These are phyloP conservation scores for Acanthochromis polyacanthus DNA, from an alignment of 2,113 vertebrate genomes.

Conservation along the genomic window DNA sequence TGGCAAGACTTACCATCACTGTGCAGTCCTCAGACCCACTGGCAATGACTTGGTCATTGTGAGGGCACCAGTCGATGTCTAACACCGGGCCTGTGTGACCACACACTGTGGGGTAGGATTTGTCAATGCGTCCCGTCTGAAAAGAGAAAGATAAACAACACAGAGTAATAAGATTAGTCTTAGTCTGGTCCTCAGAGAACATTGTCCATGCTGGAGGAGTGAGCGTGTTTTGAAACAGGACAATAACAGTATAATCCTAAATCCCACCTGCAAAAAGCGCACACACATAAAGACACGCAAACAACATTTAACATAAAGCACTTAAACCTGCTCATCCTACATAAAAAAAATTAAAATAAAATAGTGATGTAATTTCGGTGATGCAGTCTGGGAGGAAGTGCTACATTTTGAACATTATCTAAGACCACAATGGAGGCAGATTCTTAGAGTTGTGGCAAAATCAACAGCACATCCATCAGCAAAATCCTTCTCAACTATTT, in stretches of 20 bases:
- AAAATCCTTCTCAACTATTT: not conserved
- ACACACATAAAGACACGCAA: not conserved
- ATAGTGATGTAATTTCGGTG: not conserved
- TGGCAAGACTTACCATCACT: constrained; percentile 88
- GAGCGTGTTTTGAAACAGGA: constrained; percentile 49
- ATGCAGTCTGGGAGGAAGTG: not conserved
- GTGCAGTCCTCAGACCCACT: constrained; percentile 97
- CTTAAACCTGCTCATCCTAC: constrained; percentile 1
- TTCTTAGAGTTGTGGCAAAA: not conserved
- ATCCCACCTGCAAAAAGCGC: constrained; percentile 34
- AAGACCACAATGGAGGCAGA: too few relatives aligned
- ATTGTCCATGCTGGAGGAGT: constrained; percentile 1
- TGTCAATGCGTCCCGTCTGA: constrained; percentile 96
- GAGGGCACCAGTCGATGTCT: constrained; percentile 98
- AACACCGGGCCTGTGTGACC: constrained; percentile 97
- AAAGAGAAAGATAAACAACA: constrained; percentile 60
- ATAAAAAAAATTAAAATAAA: not conserved
- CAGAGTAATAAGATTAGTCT: constrained; percentile 56
- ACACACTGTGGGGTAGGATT: constrained; percentile 96
- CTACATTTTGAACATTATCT: not conserved
- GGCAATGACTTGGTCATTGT: constrained; percentile 97
- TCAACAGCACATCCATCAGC: not conserved
- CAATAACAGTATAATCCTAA: constrained; percentile 48
- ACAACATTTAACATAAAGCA: not conserved
- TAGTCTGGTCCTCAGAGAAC: constrained; percentile 30